Evolutionary conservation across 2,797 vertebrate species (phyloP).

Genomic region (Poecile montanus): DNA sequence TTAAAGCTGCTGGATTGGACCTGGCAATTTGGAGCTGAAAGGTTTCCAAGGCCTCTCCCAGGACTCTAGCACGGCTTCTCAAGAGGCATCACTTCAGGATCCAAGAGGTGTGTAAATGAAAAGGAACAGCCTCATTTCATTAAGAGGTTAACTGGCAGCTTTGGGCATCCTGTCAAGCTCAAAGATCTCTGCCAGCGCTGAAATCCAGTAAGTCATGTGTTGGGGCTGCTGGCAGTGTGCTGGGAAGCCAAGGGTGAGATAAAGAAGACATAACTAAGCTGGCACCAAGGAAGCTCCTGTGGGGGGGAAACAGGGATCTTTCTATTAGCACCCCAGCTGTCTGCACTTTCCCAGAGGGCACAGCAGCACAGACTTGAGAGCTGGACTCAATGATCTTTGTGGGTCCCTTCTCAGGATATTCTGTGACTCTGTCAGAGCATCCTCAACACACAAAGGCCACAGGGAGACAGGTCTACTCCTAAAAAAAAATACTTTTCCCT

Average conservation of each 20-base stretch:
- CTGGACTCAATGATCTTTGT: background rate
- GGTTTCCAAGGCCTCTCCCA: background rate
- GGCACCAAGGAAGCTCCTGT: background rate
- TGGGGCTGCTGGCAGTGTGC: background rate
- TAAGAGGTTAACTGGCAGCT: background rate
- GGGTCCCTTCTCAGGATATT: background rate
- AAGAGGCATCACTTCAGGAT: background rate
- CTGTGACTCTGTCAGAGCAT: background rate
- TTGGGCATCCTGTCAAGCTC: background rate
- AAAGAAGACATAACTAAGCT: background rate
- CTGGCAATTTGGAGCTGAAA: background rate
- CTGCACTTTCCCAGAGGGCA: background rate
- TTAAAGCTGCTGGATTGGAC: background rate
- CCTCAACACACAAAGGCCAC: background rate
- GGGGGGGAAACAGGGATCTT: background rate
- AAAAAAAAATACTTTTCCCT: background rate
- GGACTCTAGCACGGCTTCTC: background rate
- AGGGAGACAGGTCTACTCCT: background rate
- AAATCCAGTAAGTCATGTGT: fast-evolving
- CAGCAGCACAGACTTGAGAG: background rate
- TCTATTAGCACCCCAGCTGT: background rate
- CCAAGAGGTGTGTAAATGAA: background rate
- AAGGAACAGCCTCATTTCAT: background rate
- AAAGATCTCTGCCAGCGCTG: background rate
- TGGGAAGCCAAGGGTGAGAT: background rate